These are phyloP conservation scores for Zapus hudsonius DNA, from an alignment of 2,113 vertebrate genomes.

Conservation along the genomic window DNA sequence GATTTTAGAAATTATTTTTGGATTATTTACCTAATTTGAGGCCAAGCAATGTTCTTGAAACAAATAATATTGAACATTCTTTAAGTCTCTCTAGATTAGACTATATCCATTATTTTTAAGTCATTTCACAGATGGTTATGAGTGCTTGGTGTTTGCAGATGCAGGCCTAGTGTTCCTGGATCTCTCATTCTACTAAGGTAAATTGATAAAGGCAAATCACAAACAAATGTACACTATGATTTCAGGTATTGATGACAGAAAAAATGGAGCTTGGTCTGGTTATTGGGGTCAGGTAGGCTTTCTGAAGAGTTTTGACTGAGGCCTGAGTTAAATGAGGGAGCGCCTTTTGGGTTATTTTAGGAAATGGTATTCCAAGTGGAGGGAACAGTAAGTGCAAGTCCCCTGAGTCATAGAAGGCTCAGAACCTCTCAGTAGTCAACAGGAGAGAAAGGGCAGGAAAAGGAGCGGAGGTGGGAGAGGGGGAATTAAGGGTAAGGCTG, in stretches of 20 bases:
- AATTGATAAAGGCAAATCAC: not conserved
- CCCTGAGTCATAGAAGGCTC: not conserved
- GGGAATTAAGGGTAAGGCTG: not conserved
- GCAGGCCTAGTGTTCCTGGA: not conserved
- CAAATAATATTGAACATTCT: not conserved
- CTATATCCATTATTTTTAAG: not conserved
- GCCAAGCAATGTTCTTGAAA: not conserved
- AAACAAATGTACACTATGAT: not conserved
- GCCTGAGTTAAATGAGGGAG: not conserved
- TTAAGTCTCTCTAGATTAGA: not conserved
- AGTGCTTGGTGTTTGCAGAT: not conserved
- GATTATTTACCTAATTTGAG: conserved; percentile 26
- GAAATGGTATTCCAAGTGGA: not conserved
- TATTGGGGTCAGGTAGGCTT: not conserved
- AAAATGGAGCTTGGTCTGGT: not conserved
- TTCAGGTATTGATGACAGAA: conserved; percentile 6
- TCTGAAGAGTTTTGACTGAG: not conserved
- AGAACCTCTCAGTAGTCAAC: not conserved
- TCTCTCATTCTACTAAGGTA: not conserved
- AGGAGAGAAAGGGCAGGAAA: not conserved
- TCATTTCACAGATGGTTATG: not conserved
- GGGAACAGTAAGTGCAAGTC: conserved; percentile 4
- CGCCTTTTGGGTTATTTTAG: conserved; percentile 6
- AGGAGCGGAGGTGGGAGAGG: not conserved
- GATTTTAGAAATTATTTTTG: not conserved